These are phyloP conservation scores for Callinectes sapidus DNA, from an alignment of 2,888 invertebrate species.

Conservation along the genomic window DNA sequence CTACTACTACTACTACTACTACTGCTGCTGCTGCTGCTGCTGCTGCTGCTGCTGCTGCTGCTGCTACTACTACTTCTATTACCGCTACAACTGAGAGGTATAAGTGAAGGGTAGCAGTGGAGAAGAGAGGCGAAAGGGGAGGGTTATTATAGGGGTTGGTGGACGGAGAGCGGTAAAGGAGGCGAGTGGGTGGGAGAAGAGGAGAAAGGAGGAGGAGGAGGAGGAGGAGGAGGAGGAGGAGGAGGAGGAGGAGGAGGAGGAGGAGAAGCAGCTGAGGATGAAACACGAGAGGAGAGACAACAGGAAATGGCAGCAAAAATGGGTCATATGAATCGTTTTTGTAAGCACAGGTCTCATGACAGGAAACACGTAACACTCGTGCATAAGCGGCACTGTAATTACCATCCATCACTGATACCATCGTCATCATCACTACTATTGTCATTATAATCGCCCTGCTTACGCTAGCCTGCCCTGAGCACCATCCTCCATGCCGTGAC, in stretches of 20 bases:
- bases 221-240: neutral
- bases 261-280: constrained; percentile 9
- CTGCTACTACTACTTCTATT: constrained; percentile 14
- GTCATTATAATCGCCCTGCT: neutral
- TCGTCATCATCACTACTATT: neutral
- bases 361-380: neutral
- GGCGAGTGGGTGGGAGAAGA: no score
- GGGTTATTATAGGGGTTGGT: no score
- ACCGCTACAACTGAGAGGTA: neutral
- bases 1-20: constrained; percentile 30
- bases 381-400: neutral
- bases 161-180: no score
- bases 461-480: neutral
- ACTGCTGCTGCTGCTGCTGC: neutral
- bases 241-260: neutral
- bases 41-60: neutral
- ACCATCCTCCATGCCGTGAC: neutral
- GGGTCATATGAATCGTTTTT: neutral
- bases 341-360: neutral
- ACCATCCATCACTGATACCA: neutral
- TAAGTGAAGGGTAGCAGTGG: neutral
- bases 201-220: neutral
- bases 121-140: no score
- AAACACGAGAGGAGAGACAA: constrained; percentile 20
- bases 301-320: constrained; percentile 23